Evolutionary conservation across 2,888 invertebrate genomes (phyloP), one percentile per base, ranked within the genome.

Genomic region (Cheilosia vulpina): DNA sequence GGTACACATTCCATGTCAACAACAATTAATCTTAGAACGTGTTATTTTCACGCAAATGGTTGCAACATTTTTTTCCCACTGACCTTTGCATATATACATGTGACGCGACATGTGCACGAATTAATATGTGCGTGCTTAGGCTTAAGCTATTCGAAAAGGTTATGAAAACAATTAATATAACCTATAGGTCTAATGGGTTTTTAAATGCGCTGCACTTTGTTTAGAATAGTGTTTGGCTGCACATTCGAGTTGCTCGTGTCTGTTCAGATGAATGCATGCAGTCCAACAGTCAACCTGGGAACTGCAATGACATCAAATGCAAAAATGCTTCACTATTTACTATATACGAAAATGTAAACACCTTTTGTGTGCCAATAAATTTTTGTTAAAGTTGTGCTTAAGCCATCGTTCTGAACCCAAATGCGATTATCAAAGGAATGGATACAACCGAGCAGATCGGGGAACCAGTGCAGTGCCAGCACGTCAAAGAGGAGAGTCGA

Each of bases 1-100:
- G 7, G 17, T 24, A 17, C 66, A 27, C 63, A 41, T 66, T 27
- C 5, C 43, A 53, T 21, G 34, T 27, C 52, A 53, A 55, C 66
- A 53, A 41, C 66, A 27, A 66, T 52, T 66, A 53, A 55, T 66
- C 53, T 19, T 43, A 17, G 21, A 66, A 21, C 17, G 27, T 55
- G 53, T 41, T 41, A 52, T 53, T 27, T 53, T 43, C 53, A 66
- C 53, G 13, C 50, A 34, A 65, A 38, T 38, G 13, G 13, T 38
- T 38, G 13, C 13, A 13, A 38, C 19, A 15, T n/a, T 27, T 27
- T 4, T 19, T 5, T 0, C 19, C 9, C 24, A 38, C 2, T 31
- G 31, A 31, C 31, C 31, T 9, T 31, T 15, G 21, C 4, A 41
- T 24, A 19, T n/a, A 38, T n/a, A 31, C 24, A 52, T 24, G 52